Base-by-base conservation (phyloP, 2,113 vertebrate species). In the Patagioenas fasciata region DNA sequence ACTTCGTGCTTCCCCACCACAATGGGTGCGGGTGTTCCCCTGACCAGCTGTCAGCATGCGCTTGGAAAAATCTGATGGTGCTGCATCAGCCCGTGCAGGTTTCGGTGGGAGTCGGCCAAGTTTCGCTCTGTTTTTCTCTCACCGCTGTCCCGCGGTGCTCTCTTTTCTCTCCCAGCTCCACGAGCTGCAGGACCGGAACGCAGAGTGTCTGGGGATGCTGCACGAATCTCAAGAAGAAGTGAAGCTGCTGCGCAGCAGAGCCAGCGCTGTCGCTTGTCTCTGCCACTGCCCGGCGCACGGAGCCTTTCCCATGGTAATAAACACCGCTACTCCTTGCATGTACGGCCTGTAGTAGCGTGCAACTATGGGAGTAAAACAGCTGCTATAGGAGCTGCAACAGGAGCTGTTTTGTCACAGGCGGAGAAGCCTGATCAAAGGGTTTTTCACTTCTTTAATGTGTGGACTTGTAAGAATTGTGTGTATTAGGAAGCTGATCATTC, bases 211-310 rank as follows among this genome's bases (percentile, higher is more conserved):
- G 24, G 99, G 98, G 85, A 99, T 99, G 99, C 95, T 99, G 61
- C 99, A 99, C 0, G 99, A 99, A 92, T 99, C 98, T 2, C 99
- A 99, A 95, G 99, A 99, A 97, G 99, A 99, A 98, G 97, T 99
- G 88, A 99, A 98, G 95, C 89, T 99, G 66, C 98, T 99, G 40
- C 98, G 99, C 69, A 98, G 97, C 95, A 99, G 98, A 95, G 98
- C 97, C 96, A 96, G 98, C 15, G 98, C 98, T 17, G 96, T 98
- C 10, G 96, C 98, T 36, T 98, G 98, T 82, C 97, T 98, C 72
- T 97, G 98, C 54, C 95, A 98, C 57, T 97, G 97, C 23, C 98
- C 98, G 51, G 95, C 98, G 17, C 98, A 91, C 19, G 98, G 98
- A 92, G 96, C 98, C 8, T 99, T 98, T 95, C 98, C 99, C 80